phyloP scores from a whole-genome alignment of 1,140 invertebrate genomes.

The Spodoptera frugiperda region DNA sequence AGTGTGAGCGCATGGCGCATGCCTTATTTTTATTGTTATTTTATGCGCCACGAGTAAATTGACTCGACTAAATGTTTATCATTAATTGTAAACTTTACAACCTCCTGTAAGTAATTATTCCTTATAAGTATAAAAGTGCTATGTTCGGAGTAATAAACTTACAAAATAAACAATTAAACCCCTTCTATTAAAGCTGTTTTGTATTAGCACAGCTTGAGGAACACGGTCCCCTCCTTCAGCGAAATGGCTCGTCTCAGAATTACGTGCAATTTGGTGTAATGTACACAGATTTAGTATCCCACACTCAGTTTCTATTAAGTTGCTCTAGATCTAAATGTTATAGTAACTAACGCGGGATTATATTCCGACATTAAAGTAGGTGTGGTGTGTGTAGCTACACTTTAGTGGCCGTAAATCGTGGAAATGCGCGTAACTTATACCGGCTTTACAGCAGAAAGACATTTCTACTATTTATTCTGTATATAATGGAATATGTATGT shows the following conservation, averaged over 20 bases:
- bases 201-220: constrained; percentile 27
- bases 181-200: constrained; percentile 10
- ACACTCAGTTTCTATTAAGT: constrained; percentile 44
- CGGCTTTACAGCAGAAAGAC: constrained; percentile 29
- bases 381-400: constrained; percentile 13
- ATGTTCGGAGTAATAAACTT: constrained; percentile 21
- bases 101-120: constrained; percentile 6
- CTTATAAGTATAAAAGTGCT: neutral
- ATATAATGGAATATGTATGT: constrained; percentile 39
- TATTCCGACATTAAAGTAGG: constrained; percentile 19
- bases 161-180: constrained; percentile 38
- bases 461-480: constrained; percentile 32
- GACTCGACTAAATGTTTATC: neutral
- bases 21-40: constrained; percentile 31
- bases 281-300: constrained; percentile 27
- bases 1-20: neutral
- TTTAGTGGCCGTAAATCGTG: constrained; percentile 34
- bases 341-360: constrained; percentile 28
- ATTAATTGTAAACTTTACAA: constrained; percentile 8
- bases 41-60: constrained; percentile 13
- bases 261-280: constrained; percentile 41
- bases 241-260: constrained; percentile 26
- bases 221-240: neutral
- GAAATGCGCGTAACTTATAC: constrained; percentile 40
- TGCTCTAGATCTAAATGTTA: constrained; percentile 34